Evolutionary conservation across 2,113 vertebrate genomes (phyloP), one percentile per base, ranked within the genome.

Genomic region (Boleophthalmus pectinirostris): DNA sequence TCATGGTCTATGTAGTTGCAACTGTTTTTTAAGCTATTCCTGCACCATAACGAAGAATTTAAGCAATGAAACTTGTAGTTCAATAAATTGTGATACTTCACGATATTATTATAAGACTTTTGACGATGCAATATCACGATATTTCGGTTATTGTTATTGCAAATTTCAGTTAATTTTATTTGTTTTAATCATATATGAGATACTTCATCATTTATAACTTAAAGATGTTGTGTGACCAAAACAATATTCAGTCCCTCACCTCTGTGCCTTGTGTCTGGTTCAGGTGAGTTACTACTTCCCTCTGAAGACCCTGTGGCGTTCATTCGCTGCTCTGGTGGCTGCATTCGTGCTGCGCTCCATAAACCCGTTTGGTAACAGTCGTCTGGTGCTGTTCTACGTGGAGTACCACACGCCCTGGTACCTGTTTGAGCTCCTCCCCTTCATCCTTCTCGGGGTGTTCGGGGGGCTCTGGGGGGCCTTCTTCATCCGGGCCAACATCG

Each of bases 231-330:
- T 43, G 10, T 43, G 38, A 6, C 38, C 10, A 10, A 43, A 43
- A 43, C 9, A 16, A 15, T 49, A 51, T 21, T 1, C 20, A 18
- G 16, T 51, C 16, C 49, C n/a, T 54, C 51, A 54, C 8, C 14
- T 33, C 2, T 43, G 2, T 66, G 11, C 2, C 23, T 47, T 54
- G 24, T 5, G 3, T 9, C 11, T 74, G 35, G 45, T 46, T 57
- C 87, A 99, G 97, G 97, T 99, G 89, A 99, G 97, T 88, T 99
- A 98, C 84, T 99, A 98, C 90, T 99, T 99, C 92, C 98, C 98
- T 23, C 92, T 99, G 73, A 99, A 99, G 91, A 99, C 97, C 2
- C 92, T 99, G 82, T 99, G 97, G 98, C 95, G 98, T 72, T 99
- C 98, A 0, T 99, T 99, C 80, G 97, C 98, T 63, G 98, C 97